phyloP scores from a whole-genome alignment of 2,888 invertebrate genomes.

The Choreutis nemorana region DNA sequence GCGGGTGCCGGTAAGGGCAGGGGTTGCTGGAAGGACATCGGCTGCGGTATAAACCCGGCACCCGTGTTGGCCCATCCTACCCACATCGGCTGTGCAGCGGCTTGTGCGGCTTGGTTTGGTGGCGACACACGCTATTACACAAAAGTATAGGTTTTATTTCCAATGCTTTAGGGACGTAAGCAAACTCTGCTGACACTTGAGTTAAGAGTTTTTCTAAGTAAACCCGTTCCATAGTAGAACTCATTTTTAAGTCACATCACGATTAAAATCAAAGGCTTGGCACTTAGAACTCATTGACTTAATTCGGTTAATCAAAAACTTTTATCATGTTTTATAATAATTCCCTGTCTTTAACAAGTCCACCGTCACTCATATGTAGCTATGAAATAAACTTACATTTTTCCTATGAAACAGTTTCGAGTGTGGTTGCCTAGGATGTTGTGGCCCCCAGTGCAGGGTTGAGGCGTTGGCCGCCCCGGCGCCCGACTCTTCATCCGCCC shows the following conservation, averaged over 20 bases:
- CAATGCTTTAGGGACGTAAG: not conserved
- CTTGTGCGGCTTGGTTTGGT: conserved; percentile 18
- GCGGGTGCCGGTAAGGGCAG: conserved; percentile 11
- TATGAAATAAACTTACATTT: conserved; percentile 23
- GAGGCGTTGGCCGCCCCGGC: conserved; percentile 18
- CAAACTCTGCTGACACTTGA: too few species aligned
- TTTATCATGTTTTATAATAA: too few species aligned
- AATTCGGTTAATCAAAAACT: too few species aligned
- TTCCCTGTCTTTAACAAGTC: not conserved
- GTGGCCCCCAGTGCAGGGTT: conserved; percentile 20
- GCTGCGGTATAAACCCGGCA: conserved; percentile 11
- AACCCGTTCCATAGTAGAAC: too few species aligned
- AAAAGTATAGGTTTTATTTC: not conserved
- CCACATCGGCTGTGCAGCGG: conserved; percentile 29
- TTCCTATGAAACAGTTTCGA: conserved; percentile 41
- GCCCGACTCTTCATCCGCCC: conserved; percentile 35
- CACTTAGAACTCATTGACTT: too few species aligned
- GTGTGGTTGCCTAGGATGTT: conserved; percentile 27
- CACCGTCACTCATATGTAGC: not conserved
- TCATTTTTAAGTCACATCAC: too few species aligned
- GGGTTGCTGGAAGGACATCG: conserved; percentile 10
- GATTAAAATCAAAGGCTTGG: too few species aligned
- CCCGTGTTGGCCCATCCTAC: conserved; percentile 35
- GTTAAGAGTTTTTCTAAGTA: too few species aligned
- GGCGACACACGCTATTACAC: conserved; percentile 25